Conservation (phyloP, 2,888 invertebrate species). For the Ypsolopha sequella region DNA sequence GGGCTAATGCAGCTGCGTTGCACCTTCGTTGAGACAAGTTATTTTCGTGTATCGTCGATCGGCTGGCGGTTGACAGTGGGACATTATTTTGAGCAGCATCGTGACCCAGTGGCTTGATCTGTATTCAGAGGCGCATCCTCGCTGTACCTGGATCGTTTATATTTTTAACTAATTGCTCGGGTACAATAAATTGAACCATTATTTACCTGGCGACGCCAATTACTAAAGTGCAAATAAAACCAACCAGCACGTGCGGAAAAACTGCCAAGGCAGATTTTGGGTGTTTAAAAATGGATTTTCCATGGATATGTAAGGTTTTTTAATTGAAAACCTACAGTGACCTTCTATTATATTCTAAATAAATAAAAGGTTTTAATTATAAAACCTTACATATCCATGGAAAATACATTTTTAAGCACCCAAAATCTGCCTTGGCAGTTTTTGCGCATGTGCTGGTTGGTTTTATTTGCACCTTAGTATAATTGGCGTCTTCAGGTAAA, state of each 20-base stretch:
- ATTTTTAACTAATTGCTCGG: conserved; percentile 19
- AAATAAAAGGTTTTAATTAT: no score
- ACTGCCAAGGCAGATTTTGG: no score
- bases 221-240: neutral
- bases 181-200: neutral
- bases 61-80: conserved; percentile 27
- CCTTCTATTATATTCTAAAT: no score
- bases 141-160: conserved; percentile 28
- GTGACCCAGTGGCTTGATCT: conserved; percentile 53
- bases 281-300: no score
- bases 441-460: no score
- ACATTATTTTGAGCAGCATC: conserved; percentile 27
- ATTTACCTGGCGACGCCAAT: neutral
- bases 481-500: neutral
- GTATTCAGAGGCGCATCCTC: conserved; percentile 36
- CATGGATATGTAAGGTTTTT: no score
- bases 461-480: neutral
- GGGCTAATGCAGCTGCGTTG: neutral
- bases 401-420: no score
- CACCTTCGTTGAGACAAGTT: conserved; percentile 20
- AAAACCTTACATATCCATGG: no score
- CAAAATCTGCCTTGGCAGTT: no score
- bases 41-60: conserved; percentile 30
- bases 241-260: no score
- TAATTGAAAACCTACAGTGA: no score